These are phyloP conservation scores for Drosophila repleta DNA, from an alignment of 1,140 invertebrate genomes.

Conservation along the genomic window DNA sequence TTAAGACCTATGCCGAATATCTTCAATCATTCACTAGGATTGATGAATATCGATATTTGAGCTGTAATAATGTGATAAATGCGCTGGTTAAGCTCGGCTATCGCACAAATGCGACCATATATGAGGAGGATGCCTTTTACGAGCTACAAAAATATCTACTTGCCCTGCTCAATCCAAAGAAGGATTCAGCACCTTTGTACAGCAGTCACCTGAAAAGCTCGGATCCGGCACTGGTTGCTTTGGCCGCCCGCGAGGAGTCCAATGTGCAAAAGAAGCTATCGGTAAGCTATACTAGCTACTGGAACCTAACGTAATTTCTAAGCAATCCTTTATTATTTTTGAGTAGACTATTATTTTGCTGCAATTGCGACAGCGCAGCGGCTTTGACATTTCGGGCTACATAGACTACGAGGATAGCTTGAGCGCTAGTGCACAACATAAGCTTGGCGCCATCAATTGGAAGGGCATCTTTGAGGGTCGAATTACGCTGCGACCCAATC, in stretches of 20 bases:
- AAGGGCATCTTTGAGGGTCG: slow-evolving; percentile 19
- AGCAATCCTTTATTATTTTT: too few species aligned
- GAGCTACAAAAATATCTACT: slow-evolving; percentile 3
- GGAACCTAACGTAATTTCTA: too few species aligned
- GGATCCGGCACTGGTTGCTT: slow-evolving; percentile 33
- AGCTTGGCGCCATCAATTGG: slow-evolving; percentile 9
- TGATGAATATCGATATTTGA: slow-evolving; percentile 53
- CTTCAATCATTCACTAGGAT: slow-evolving; percentile 38
- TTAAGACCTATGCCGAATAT: slow-evolving; percentile 47
- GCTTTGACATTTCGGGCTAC: slow-evolving; percentile 33
- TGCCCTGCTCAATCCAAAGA: slow-evolving; percentile 39
- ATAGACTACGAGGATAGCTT: slow-evolving; percentile 33
- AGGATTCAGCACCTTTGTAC: slow-evolving; percentile 7
- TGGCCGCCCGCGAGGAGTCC: slow-evolving; percentile 38
- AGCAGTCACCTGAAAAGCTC: slow-evolving; percentile 34
- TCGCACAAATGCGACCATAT: slow-evolving; percentile 28
- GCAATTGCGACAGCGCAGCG: slow-evolving; percentile 15
- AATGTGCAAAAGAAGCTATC: slow-evolving; percentile 58
- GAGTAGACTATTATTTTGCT: slow-evolving; percentile 30
- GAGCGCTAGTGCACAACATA: not conserved
- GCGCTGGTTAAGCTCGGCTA: slow-evolving; percentile 52
- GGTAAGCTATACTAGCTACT: slow-evolving; percentile 11
- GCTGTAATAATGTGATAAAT: slow-evolving; percentile 1
- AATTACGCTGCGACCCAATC: slow-evolving; percentile 13
- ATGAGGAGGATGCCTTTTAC: slow-evolving; percentile 48